Base-by-base conservation (phyloP, 2,797 vertebrate species). In the Labeo calbasu region DNA sequence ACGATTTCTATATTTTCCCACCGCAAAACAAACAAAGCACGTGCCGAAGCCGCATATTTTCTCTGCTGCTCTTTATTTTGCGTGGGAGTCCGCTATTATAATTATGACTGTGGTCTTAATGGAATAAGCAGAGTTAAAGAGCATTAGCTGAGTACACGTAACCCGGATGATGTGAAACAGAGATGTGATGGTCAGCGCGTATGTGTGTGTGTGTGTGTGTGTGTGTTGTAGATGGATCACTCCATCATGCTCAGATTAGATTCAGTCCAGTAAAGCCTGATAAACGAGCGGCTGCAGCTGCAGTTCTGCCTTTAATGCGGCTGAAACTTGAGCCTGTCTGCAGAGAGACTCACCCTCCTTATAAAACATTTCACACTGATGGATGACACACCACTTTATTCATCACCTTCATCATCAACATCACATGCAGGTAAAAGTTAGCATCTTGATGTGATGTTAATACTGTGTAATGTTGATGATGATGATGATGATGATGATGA, bases 241-340 rank as follows among this genome's bases (percentile, higher is more conserved):
- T 48, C 73, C 50, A 68, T 83, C 50, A 69, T 53, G 14, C 48
- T 57, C 72, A 83, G 61, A 70, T 70, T 70, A 81, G 81, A 43
- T 53, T 68, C 46, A 77, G 61, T 43, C 59, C 28, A 68, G 43
- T 55, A 28, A 66, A 75, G 36, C 63, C 61, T 32, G 63, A 68
- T 69, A 77, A 66, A 28, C 15, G 55, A 69, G 28, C 4, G 50
- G 15, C 71, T 36, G 50, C 65, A 68, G 65, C 32, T 68, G 65
- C 28, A 57, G 51, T n/a, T 76, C 72, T 76, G 51, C 51, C 28
- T 57, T 5, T 57, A 76, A 57, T 76, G 73, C 53, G 32, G 32
- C 21, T 77, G 73, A 77, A 77, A 59, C 21, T 40, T 17, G 75
- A 77, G 75, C 23, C 19, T 76, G 72, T 76, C 51, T 50, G 72